Evolutionary conservation across 2,797 vertebrate species (phyloP), one percentile per base, ranked within the genome.

Genomic region (Chaenodraco wilsoni): DNA sequence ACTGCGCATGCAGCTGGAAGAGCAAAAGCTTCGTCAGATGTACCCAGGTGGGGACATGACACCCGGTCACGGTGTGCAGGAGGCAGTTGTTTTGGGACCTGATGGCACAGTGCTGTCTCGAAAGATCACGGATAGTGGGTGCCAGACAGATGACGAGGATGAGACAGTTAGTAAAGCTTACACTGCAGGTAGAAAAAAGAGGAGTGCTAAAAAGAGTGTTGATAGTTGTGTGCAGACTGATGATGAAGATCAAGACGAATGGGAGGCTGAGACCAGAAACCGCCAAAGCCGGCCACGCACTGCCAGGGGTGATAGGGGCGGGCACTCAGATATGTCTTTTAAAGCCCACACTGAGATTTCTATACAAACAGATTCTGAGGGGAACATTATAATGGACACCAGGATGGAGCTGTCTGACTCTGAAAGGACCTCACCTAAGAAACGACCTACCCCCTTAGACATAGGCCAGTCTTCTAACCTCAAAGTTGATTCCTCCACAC

Each of bases 161-260:
- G 93, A 95, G 46, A 88, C 93, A n/a, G 86, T 95, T 19, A 97
- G 97, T 73, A 96, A 96, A 86, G 94, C 93, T 59, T 99, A 97
- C 40, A 85, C 94, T 27, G 86, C 90, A 51, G 94, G 95, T 56
- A 96, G 95, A 72, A 96, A 96, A 87, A 96, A 97, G 86, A 96
- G 91, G 75, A 97, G 85, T 86, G 71, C 73, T 65, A 99, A 97
- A 90, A 99, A 98, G 87, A 96, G 98, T 55, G 96, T 99, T 59
- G 98, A 99, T 86, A 99, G 97, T 3, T 97, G 98, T 81, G 98
- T 99, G 66, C 98, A 99, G 90, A 99, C 98, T 6, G 98, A 99
- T 81, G 98, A 99, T 76, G 98, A 99, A 85, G 98, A 99, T 88
- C 97, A 99, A 88, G 98, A 99, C 2, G 98, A 99, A 72, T 99